Base-by-base conservation (phyloP, 2,113 vertebrate genomes). In the Colistium nudipinnis region DNA sequence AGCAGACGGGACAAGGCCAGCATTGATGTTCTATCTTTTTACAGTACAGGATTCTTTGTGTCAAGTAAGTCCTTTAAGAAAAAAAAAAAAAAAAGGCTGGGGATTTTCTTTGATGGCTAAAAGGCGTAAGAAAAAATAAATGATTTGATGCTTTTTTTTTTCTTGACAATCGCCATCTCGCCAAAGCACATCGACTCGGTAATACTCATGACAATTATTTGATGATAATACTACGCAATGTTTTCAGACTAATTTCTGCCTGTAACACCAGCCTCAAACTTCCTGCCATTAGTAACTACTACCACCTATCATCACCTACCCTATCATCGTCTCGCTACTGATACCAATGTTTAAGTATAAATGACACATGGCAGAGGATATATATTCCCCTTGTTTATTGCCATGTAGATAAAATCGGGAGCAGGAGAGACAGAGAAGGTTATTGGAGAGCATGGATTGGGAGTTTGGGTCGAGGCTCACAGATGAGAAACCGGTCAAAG, bases 31-130 rank as follows among this genome's bases (percentile, higher is more conserved):
- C 44, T n/a, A n/a, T n/a, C 38, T 25, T 28, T 17, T 63, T 76
- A 81, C 73, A 82, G 66, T 70, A 82, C 66, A 48, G 22, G 56
- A 74, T 52, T 54, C 55, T 48, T 31, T 22, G 39, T 66, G 56
- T 81, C 65, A 73, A 72, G 74, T 76, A 64, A 61, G 24, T 52
- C 17, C 60, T 47, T 66, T 17, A 59, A 72, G n/a, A n/a, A n/a
- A n/a, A n/a, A n/a, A n/a, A n/a, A n/a, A n/a, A n/a, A n/a, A n/a
- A n/a, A 68, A 43, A 16, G 12, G 48, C 62, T 38, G 51, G 3
- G 55, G 61, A 43, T 39, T 31, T 31, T 7, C 8, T 31, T 31
- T 31, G 8, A 31, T 31, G 30, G 63, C 22, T 30, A 45, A 13
- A 51, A 62, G 20, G 61, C 52, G n/a, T n/a, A 20, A 51, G 27